phyloP scores from a whole-genome alignment of 2,797 vertebrate species.

The Betta splendens region DNA sequence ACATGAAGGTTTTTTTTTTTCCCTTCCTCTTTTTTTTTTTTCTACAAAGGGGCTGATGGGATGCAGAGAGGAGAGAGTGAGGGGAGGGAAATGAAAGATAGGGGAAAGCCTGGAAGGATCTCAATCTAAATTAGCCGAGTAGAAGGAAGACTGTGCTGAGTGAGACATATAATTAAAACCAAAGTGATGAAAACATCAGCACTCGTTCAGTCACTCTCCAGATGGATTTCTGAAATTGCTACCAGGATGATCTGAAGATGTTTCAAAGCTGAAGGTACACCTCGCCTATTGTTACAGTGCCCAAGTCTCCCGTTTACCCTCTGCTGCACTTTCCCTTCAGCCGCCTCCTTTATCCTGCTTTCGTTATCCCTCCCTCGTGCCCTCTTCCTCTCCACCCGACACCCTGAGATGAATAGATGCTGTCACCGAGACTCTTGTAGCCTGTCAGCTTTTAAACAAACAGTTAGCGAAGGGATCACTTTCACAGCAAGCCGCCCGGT shows the following conservation, averaged over 20 bases:
- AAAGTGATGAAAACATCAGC: constrained; percentile 81
- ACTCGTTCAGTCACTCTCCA: constrained; percentile 62
- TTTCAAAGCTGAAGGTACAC: constrained; percentile 68
- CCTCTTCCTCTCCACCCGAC: constrained; percentile 61
- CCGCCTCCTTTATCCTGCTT: constrained; percentile 5
- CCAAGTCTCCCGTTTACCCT: constrained; percentile 38
- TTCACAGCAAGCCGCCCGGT: constrained; percentile 69
- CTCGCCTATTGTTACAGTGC: constrained; percentile 39
- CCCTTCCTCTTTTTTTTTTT: constrained; percentile 68
- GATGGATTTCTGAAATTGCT: constrained; percentile 65
- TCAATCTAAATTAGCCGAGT: constrained; percentile 85
- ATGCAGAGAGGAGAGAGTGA: constrained; percentile 80
- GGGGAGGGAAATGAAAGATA: constrained; percentile 82
- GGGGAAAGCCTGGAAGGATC: constrained; percentile 83
- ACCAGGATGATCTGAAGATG: constrained; percentile 53
- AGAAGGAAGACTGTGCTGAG: constrained; percentile 79
- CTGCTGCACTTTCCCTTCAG: constrained; percentile 22
- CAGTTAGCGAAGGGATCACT: constrained; percentile 73
- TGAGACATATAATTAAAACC: constrained; percentile 82
- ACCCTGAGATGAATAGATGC: constrained; percentile 78
- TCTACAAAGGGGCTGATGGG: constrained; percentile 82
- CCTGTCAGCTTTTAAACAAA: constrained; percentile 82
- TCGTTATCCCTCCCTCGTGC: constrained; percentile 49
- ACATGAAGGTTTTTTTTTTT: constrained; percentile 78
- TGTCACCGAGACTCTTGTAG: constrained; percentile 81